These are phyloP conservation scores for Drosophila melanosoma DNA, from an alignment of 2,888 invertebrate genomes.

Conservation along the genomic window DNA sequence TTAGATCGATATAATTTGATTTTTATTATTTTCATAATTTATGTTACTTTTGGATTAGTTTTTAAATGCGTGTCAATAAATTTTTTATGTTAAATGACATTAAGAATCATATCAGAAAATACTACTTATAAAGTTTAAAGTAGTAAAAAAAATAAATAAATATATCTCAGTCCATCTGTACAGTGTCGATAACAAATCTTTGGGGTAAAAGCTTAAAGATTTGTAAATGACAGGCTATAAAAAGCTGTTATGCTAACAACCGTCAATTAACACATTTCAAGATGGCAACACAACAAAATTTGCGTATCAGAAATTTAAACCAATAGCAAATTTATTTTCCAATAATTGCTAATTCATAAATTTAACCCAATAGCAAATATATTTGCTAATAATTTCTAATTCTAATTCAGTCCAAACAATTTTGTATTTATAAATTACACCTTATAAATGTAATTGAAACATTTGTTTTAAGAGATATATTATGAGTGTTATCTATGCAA, in stretches of 20 bases:
- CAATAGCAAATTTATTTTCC: not conserved
- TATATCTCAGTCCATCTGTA: too few relatives aligned
- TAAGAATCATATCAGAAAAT: not conserved
- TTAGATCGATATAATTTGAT: not conserved
- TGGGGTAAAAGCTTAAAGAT: not conserved
- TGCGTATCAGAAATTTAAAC: not conserved
- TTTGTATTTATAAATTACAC: not conserved
- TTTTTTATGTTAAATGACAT: not conserved
- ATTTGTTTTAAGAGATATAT: not conserved
- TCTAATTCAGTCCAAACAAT: not conserved
- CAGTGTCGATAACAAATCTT: not conserved
- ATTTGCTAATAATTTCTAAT: not conserved
- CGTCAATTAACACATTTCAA: not conserved
- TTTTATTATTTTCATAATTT: not conserved
- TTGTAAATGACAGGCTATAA: not conserved
- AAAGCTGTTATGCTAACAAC: not conserved
- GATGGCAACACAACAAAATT: not conserved
- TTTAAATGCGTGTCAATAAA: not conserved
- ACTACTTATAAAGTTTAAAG: not conserved
- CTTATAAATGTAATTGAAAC: not conserved
- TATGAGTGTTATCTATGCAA: slow-evolving; percentile 8
- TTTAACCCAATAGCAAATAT: not conserved
- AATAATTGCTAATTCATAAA: not conserved
- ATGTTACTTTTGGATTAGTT: not conserved
- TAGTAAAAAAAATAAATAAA: too few relatives aligned